A percentile compares a stretch with the other conserved stretches of the same genome.
Conservation (phyloP, 2,113 vertebrate genomes). For the Petrocephalus microphthalmus region DNA sequence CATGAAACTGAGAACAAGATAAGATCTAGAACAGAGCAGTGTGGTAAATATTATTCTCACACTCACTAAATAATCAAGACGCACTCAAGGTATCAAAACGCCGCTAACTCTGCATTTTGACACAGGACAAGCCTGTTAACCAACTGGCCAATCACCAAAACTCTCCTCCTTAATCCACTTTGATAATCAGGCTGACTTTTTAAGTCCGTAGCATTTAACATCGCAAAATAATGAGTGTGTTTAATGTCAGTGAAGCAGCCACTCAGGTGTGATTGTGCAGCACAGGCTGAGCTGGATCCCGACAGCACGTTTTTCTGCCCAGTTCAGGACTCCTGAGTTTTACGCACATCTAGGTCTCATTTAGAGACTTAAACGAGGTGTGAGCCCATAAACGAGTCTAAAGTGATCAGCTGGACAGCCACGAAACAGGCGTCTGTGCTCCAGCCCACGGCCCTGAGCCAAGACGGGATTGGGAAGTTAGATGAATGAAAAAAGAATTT, state of each 20-base stretch:
- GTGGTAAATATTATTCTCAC: conserved; percentile 23
- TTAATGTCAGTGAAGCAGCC: neutral
- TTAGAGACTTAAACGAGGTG: neutral
- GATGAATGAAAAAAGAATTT: neutral
- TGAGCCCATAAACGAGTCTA: neutral
- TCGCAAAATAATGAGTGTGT: neutral
- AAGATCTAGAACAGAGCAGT: conserved; percentile 34
- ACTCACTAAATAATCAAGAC: conserved; percentile 21
- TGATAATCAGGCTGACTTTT: neutral
- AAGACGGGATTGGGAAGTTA: neutral
- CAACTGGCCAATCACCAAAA: neutral
- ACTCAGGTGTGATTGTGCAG: neutral
- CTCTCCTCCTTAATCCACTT: neutral
- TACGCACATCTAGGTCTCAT: neutral
- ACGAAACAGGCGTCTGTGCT: neutral
- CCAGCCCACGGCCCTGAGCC: neutral
- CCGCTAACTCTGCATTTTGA: neutral
- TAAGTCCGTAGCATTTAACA: neutral
- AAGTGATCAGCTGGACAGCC: neutral
- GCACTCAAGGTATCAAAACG: neutral
- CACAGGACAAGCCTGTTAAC: neutral
- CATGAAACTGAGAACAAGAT: conserved; percentile 46
- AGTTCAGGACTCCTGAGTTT: neutral
- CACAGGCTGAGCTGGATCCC: neutral
- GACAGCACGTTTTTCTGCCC: neutral